A percentile compares a stretch with the other conserved stretches of the same genome.
These are phyloP conservation scores for Cydia splendana DNA, from an alignment of 1,140 invertebrate genomes.

Conservation along the genomic window DNA sequence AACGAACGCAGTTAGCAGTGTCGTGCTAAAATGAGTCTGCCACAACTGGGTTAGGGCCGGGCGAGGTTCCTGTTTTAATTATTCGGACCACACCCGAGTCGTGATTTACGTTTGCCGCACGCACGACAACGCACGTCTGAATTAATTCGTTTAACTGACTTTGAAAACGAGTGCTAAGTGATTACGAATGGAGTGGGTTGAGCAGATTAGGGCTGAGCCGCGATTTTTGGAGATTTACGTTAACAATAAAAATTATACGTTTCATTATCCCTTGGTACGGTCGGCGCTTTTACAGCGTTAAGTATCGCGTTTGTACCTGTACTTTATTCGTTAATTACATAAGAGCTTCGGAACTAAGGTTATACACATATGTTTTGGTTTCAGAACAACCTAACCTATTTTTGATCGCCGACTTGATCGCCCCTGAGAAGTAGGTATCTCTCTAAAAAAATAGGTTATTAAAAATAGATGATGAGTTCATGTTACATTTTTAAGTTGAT, in stretches of 20 bases:
- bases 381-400: too few relatives aligned
- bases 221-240: neutral
- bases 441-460: too few relatives aligned
- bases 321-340: too few relatives aligned
- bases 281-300: too few relatives aligned
- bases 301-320: too few relatives aligned
- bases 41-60: constrained; percentile 17
- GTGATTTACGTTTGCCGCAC: constrained; percentile 16
- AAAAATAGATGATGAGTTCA: too few relatives aligned
- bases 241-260: neutral
- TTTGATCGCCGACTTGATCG: too few relatives aligned
- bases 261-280: neutral
- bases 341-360: too few relatives aligned
- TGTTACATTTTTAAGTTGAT: too few relatives aligned
- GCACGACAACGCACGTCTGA: constrained; percentile 15
- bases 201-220: neutral
- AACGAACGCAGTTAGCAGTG: neutral
- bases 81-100: constrained; percentile 3
- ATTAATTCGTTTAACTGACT: constrained; percentile 14
- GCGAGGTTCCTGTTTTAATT: constrained; percentile 19
- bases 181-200: constrained; percentile 10
- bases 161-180: constrained; percentile 8
- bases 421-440: too few relatives aligned
- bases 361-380: too few relatives aligned
- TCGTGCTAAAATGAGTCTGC: neutral